These are phyloP conservation scores for Micromussa lordhowensis DNA, from an alignment of 92 coral and sea anemone genomes.

Conservation along the genomic window DNA sequence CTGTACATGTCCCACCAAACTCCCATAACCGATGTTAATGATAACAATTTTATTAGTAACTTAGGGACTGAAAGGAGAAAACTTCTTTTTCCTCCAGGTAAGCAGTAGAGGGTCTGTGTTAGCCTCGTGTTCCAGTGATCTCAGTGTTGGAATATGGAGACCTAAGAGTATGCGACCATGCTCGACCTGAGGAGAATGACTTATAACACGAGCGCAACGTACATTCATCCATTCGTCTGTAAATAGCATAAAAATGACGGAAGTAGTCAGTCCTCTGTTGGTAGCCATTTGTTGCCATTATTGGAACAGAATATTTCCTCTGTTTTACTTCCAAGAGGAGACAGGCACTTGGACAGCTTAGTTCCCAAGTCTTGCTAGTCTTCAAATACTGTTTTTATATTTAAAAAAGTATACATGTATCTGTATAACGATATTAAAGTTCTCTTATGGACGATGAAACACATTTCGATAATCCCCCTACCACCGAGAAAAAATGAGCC, in stretches of 20 bases:
- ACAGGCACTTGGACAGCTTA: no score
- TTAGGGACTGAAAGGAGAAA: neutral
- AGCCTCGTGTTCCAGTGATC: slow-evolving; percentile 83
- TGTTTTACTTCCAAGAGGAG: neutral
- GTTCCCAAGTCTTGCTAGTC: no score
- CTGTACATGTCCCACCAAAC: neutral
- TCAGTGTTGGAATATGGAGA: slow-evolving; percentile 87
- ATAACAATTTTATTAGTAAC: no score
- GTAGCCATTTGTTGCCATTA: neutral
- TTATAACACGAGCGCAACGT: neutral
- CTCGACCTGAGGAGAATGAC: neutral
- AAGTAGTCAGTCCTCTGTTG: neutral
- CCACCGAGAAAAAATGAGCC: no score
- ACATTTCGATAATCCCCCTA: no score
- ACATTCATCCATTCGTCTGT: slow-evolving; percentile 11
- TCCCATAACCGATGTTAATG: neutral
- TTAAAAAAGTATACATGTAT: no score
- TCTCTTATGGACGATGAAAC: no score
- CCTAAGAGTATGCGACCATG: slow-evolving; percentile 69
- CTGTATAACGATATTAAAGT: no score
- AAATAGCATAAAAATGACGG: neutral
- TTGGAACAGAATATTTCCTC: neutral
- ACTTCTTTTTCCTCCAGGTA: slow-evolving; percentile 54
- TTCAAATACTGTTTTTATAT: no score
- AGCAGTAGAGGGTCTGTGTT: slow-evolving; percentile 74